Conservation (phyloP, 30 jellyfish, hydroid and myxozoan genomes). For the Catostylus mosaicus region DNA sequence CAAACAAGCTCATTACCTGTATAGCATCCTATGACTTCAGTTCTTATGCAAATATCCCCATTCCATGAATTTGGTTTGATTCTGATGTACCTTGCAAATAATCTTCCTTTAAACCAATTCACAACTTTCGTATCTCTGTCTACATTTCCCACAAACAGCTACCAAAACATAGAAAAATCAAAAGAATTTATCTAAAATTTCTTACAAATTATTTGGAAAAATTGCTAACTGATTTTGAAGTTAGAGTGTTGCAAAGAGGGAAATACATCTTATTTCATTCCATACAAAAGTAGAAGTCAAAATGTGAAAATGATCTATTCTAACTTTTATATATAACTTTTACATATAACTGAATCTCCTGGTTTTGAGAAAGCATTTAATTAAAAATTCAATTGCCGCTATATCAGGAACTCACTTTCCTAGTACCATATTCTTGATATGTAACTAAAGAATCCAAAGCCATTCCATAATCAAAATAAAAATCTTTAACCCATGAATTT, state of each 20-base stretch:
- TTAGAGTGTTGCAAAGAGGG: no score
- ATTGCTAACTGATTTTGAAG: no score
- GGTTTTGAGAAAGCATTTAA: no score
- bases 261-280: no score
- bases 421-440: slow-evolving; percentile 35
- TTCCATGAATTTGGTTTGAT: slow-evolving; percentile 42
- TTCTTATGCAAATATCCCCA: slow-evolving; percentile 48
- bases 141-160: slow-evolving; percentile 60
- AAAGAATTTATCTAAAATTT: no score
- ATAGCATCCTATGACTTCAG: slow-evolving; percentile 66
- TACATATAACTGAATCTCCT: no score
- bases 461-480: slow-evolving; percentile 57
- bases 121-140: slow-evolving; percentile 58
- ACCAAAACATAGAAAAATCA: no score
- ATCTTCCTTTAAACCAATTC: slow-evolving; percentile 53
- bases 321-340: no score
- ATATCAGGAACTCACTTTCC: slow-evolving; percentile 11
- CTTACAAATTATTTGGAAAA: no score
- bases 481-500: slow-evolving; percentile 60
- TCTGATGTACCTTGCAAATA: slow-evolving; percentile 31
- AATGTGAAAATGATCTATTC: no score
- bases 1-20: slow-evolving; percentile 15
- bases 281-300: no score
- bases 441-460: slow-evolving; percentile 20
- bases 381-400: no score